Conservation (phyloP, 1,140 invertebrate species). For the Anoplophora glabripennis region DNA sequence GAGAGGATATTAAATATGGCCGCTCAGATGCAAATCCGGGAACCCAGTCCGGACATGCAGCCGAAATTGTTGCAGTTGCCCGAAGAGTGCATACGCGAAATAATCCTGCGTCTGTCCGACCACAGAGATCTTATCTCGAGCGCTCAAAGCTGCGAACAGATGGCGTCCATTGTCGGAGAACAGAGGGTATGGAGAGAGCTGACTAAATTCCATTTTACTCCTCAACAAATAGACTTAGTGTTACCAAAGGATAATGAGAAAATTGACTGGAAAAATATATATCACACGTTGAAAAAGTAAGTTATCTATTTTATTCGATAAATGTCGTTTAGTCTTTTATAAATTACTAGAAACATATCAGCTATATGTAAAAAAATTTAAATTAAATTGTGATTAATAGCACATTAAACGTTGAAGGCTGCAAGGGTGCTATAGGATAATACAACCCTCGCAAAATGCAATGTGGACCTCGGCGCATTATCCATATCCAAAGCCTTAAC, state of each 20-base stretch:
- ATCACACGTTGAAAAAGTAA: constrained; percentile 72
- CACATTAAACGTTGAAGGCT: background rate
- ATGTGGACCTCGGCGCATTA: too few relatives aligned
- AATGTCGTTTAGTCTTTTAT: too few relatives aligned
- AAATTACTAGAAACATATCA: too few relatives aligned
- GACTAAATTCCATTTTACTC: constrained; percentile 88
- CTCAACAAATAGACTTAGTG: constrained; percentile 75
- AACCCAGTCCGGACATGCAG: constrained; percentile 76
- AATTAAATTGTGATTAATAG: too few relatives aligned
- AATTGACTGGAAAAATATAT: constrained; percentile 69
- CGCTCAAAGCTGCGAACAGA: constrained; percentile 62
- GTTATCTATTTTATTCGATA: constrained; percentile 29
- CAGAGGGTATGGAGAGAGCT: constrained; percentile 89
- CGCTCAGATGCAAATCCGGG: constrained; percentile 72
- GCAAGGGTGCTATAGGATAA: background rate
- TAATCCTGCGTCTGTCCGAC: constrained; percentile 85
- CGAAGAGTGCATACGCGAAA: constrained; percentile 88
- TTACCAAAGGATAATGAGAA: constrained; percentile 54
- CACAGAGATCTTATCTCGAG: constrained; percentile 79
- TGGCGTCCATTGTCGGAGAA: constrained; percentile 80
- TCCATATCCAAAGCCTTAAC: too few relatives aligned
- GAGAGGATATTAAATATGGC: constrained; percentile 80
- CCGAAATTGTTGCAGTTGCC: constrained; percentile 88
- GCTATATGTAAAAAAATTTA: too few relatives aligned
- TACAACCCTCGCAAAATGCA: background rate